Base-by-base conservation (phyloP, 2,113 vertebrate genomes). In the Archocentrus centrarchus region DNA sequence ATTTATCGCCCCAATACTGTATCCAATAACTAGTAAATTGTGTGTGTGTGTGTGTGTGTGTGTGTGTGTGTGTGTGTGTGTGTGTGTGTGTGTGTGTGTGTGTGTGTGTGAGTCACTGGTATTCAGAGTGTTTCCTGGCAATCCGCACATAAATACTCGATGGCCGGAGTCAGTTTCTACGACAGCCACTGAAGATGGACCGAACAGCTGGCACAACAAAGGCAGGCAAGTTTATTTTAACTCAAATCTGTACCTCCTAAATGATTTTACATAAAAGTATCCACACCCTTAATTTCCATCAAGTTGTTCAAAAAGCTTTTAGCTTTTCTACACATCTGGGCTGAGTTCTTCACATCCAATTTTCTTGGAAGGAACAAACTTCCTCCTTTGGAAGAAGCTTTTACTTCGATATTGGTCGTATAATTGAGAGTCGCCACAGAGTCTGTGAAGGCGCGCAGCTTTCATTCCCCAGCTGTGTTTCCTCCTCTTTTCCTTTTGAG, bases 141-240 rank as follows among this genome's bases (percentile, higher is more conserved):
- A 59, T 18, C 53, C 27, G 82, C 68, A 75, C 86, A 59, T 15
- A 80, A 20, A 81, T 35, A n/a, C 44, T 39, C 14, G 18, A 37
- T 53, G 44, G 20, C 63, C 27, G 4, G 32, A 62, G 68, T 15
- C 47, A 2, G 17, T 58, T 32, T 76, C 37, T 39, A n/a, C 15
- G 44, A 11, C 24, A 35, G 3, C 60, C 68, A 35, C 68, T 83
- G 55, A 1, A 50, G 73, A 81, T 17, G 73, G 75, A 82, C 59
- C 30, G 39, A 55, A 81, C 89, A 86, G 77, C 83, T 88, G 86
- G 76, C 62, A 1, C 1, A 24, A 81, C 41, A 85, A 83, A 88
- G 47, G 24, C 80, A 7, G 3, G 22, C 59, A 22, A 15, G 62
- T 79, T 37, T 78, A 66, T 76, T 87, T 87, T 27, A 24, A 84